These are phyloP conservation scores for Lepus americanus DNA, from an alignment of 2,113 vertebrate species.

Conservation along the genomic window DNA sequence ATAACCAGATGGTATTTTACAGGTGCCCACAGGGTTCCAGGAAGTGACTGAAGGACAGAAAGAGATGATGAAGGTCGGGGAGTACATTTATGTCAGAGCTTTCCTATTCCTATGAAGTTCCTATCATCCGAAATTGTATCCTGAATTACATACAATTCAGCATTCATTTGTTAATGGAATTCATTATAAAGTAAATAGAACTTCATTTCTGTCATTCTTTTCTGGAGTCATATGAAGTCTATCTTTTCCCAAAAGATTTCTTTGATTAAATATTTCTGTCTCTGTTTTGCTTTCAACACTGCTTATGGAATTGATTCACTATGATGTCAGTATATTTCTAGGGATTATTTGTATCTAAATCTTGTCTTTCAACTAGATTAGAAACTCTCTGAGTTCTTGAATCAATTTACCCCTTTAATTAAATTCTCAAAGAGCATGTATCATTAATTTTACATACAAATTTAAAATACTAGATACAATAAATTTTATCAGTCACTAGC, in stretches of 20 bases:
- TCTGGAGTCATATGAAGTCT: background rate
- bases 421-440: background rate
- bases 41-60: background rate
- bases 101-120: background rate
- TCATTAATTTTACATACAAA: background rate
- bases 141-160: background rate
- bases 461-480: background rate
- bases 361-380: background rate
- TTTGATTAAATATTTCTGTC: background rate
- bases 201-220: background rate
- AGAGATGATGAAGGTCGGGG: background rate
- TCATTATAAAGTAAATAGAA: background rate
- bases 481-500: background rate
- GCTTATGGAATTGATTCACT: background rate
- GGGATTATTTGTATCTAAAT: background rate
- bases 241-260: background rate
- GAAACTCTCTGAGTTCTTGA: background rate
- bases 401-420: background rate
- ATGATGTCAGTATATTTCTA: background rate
- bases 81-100: background rate
- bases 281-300: background rate
- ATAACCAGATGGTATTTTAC: too few relatives aligned
- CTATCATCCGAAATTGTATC: background rate
- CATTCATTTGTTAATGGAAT: background rate
- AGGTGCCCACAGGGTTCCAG: rapidly evolving